A percentile compares a stretch with the other conserved stretches of the same genome.
These are phyloP conservation scores for Erythrocebus patas DNA, from an alignment of 2,113 vertebrate species.

Conservation along the genomic window DNA sequence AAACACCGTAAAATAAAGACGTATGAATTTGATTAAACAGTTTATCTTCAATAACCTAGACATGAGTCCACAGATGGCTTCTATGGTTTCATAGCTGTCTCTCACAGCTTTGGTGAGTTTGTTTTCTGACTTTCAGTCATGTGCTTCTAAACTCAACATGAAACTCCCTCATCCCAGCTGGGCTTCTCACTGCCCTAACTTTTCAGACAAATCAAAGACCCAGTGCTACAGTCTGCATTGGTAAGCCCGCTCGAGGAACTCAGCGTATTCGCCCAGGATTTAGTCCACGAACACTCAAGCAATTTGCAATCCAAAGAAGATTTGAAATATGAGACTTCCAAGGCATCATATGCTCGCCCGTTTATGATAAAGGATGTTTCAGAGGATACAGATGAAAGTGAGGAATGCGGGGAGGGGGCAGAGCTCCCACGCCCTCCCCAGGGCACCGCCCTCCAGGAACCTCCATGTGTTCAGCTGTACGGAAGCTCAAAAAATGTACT, in stretches of 20 bases:
- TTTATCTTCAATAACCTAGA: too few species aligned
- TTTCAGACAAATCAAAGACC: slow-evolving; percentile 98
- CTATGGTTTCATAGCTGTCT: slow-evolving; percentile 84
- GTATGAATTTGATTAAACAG: too few species aligned
- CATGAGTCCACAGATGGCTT: too few species aligned
- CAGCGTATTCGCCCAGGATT: slow-evolving; percentile 99
- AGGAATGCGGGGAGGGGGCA: too few species aligned
- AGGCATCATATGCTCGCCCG: slow-evolving; percentile 89
- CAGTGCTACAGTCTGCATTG: slow-evolving; percentile 97
- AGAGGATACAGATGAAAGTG: too few species aligned
- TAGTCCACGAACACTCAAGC: slow-evolving; percentile 97
- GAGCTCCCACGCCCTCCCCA: too few species aligned
- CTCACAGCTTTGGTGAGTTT: slow-evolving; percentile 98
- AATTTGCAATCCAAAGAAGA: slow-evolving; percentile 98
- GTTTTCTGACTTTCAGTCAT: slow-evolving; percentile 98
- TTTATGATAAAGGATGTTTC: too few species aligned
- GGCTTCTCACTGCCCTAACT: slow-evolving; percentile 97
- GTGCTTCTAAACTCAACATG: slow-evolving; percentile 97
- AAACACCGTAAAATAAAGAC: not conserved
- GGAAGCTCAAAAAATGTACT: too few species aligned
- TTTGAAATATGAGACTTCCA: slow-evolving; percentile 99
- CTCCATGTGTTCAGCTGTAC: too few species aligned
- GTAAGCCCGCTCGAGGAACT: slow-evolving; percentile 98
- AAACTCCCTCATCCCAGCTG: slow-evolving; percentile 97
- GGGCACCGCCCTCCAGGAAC: too few species aligned